Evolutionary conservation across 2,888 invertebrate genomes (phyloP).

Genomic region (Orchesella flavescens): DNA sequence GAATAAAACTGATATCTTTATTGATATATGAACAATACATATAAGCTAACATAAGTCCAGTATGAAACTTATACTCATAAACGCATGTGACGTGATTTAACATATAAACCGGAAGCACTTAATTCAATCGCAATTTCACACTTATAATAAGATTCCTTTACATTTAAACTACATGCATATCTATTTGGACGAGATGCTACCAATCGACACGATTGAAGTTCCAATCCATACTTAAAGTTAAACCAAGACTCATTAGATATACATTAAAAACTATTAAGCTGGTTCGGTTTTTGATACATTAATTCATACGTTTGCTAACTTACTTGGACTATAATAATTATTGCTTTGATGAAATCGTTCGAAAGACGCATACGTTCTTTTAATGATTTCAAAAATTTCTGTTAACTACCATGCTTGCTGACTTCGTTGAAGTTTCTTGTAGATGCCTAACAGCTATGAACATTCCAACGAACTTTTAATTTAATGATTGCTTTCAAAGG

Average conservation of each 20-base stretch:
- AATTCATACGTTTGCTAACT: not conserved
- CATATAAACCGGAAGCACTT: constrained; percentile 61
- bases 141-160: constrained; percentile 65
- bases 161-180: constrained; percentile 26
- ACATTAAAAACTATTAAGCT: no score
- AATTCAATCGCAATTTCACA: constrained; percentile 60
- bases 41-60: no score
- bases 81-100: no score
- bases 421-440: constrained; percentile 64
- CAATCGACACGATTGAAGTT: constrained; percentile 46
- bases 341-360: constrained; percentile 59
- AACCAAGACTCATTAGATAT: not conserved
- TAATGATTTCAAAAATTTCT: constrained; percentile 56
- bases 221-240: constrained; percentile 39
- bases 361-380: constrained; percentile 44
- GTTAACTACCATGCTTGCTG: constrained; percentile 64
- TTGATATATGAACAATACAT: no score
- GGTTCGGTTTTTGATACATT: no score
- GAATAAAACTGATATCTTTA: no score
- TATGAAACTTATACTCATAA: constrained; percentile 56
- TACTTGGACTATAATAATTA: constrained; percentile 53
- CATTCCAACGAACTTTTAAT: no score
- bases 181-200: constrained; percentile 33
- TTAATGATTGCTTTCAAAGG: no score
- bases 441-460: constrained; percentile 56